phyloP scores from a whole-genome alignment of 2,113 vertebrate species.

The Zosterops lateralis region DNA sequence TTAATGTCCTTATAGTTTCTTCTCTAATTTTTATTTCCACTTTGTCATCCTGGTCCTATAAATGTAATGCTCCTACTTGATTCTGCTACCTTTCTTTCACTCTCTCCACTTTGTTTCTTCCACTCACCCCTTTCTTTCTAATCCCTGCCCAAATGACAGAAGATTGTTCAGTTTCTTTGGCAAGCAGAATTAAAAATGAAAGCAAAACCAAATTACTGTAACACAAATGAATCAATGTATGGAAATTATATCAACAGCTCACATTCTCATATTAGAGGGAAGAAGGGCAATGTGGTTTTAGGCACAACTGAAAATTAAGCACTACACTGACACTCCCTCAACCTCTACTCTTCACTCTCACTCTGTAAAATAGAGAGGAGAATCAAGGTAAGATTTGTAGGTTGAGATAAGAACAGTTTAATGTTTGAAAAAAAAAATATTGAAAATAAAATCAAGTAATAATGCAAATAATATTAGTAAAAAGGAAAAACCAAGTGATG shows the following conservation, averaged over 20 bases:
- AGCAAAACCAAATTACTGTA: neutral
- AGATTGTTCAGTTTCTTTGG: neutral
- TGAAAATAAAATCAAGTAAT: neutral
- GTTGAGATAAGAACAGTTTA: neutral
- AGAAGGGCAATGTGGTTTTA: neutral
- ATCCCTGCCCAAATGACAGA: neutral
- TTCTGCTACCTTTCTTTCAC: neutral
- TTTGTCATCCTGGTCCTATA: neutral
- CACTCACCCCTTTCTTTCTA: neutral
- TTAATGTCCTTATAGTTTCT: neutral
- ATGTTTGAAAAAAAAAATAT: neutral
- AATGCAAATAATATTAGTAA: neutral
- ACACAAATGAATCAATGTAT: neutral
- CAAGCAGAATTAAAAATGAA: neutral
- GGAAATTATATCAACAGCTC: neutral
- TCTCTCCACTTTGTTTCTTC: neutral
- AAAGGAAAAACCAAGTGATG: neutral
- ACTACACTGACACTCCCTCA: no score
- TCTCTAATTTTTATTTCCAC: neutral
- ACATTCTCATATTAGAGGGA: neutral
- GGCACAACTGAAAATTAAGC: neutral
- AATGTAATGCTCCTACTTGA: neutral
- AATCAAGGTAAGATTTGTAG: neutral
- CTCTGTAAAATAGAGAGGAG: neutral
- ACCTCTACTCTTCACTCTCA: neutral